Evolutionary conservation across 2,888 invertebrate species (phyloP), one percentile per base, ranked within the genome.

Genomic region (Caenorhabditis auriculariae): DNA sequence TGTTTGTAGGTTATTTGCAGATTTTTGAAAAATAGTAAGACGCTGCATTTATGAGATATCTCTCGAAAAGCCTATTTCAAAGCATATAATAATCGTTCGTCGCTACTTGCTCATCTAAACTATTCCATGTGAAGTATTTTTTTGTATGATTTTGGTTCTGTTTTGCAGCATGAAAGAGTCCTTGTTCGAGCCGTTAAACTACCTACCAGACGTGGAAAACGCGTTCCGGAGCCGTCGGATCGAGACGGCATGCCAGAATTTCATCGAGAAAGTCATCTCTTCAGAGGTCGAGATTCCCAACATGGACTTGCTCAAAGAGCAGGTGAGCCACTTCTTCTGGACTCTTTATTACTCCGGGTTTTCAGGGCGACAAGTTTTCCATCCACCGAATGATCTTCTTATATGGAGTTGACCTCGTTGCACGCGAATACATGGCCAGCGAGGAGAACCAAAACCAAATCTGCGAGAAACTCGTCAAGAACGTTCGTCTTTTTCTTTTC

Each of bases 161-260:
- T n/a, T n/a, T n/a, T n/a, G n/a, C 24, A 44, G 54, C 27, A 62
- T 78, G 58, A 63, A 69, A 29, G 57, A 69, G 7, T 54, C 62
- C 4, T 49, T 71, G 17, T 78, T 80, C 66, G 71, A 74, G 46
- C 78, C 78, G 7, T 50, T 80, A 15, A 61, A 60, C 50, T 78
- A 80, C 51, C 60, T 78, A 17, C 77, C 78, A 2, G 65, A 66
- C 35, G 64, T 76, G 6, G 74, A 77, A 53, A 54, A 63, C 5
- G 69, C 69, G 2, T 65, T 60, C 53, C 43, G 63, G 28, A 73
- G 70, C 51, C 69, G 64, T 32, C 38, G 66, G 27, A 71, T 73
- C 43, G 69, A 73, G 51, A 64, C 58, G 47, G 66, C 73, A 3
- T 77, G 75, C 50, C 50, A 65, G 26, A 55, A 69, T 41, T 71